A percentile compares a stretch with the other conserved stretches of the same genome.
These are phyloP conservation scores for Macquaria australasica DNA, from an alignment of 2,113 vertebrate species.

Conservation along the genomic window DNA sequence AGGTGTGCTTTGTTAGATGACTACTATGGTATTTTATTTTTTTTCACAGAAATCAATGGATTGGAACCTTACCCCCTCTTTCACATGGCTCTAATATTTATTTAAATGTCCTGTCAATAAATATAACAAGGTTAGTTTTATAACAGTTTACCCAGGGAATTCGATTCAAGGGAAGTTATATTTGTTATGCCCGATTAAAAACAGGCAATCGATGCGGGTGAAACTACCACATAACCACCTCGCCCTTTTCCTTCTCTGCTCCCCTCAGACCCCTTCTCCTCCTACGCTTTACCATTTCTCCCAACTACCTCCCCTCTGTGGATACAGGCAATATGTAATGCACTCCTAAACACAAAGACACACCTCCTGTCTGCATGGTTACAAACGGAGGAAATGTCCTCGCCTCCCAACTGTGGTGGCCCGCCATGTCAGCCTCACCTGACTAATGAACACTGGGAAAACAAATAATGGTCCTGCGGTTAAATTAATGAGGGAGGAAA, in stretches of 20 bases:
- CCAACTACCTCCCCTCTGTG: conserved; percentile 40
- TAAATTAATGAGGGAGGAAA: conserved; percentile 82
- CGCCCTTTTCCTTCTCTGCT: not conserved
- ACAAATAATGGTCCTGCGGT: conserved; percentile 78
- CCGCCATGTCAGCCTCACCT: conserved; percentile 69
- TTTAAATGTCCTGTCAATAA: conserved; percentile 96
- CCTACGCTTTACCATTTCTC: conserved; percentile 27
- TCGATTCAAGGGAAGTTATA: conserved; percentile 89
- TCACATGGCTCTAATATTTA: conserved; percentile 92
- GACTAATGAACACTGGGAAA: conserved; percentile 81
- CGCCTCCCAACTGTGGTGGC: conserved; percentile 68
- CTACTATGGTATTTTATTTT: conserved; percentile 84
- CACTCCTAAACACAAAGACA: conserved; percentile 66
- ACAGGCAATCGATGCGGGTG: conserved; percentile 81
- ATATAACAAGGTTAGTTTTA: conserved; percentile 95
- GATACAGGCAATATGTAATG: conserved; percentile 66
- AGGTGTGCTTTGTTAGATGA: conserved; percentile 81
- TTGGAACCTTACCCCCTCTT: conserved; percentile 88
- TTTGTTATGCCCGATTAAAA: conserved; percentile 90
- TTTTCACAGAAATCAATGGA: conserved; percentile 90
- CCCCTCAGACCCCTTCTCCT: not conserved
- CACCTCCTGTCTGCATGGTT: conserved; percentile 67
- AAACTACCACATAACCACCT: conserved; percentile 61
- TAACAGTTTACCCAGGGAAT: conserved; percentile 89
- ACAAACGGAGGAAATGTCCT: conserved; percentile 75